These are phyloP conservation scores for Hyphantria cunea DNA, from an alignment of 1,140 invertebrate genomes.

Conservation along the genomic window DNA sequence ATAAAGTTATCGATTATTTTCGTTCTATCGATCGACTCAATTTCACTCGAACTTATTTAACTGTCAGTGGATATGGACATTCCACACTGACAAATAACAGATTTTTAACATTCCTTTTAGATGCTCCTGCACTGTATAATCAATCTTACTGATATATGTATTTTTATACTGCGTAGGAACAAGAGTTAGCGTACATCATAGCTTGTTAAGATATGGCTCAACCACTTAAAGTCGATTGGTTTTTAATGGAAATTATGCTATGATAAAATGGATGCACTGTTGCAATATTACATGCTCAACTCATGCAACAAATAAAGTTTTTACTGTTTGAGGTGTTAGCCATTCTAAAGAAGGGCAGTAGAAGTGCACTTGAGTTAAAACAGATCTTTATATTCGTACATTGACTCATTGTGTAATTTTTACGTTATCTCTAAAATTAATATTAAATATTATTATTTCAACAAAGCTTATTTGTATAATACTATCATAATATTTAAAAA, in stretches of 20 bases:
- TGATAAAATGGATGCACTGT: slow-evolving; percentile 4
- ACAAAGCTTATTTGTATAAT: no score
- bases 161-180: slow-evolving; percentile 24
- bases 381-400: no score
- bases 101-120: slow-evolving; percentile 15
- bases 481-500: no score
- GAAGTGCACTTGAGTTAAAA: no score
- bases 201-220: slow-evolving; percentile 24
- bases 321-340: background rate
- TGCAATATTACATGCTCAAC: slow-evolving; percentile 14
- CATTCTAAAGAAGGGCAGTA: no score
- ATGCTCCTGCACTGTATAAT: slow-evolving; percentile 19
- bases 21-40: slow-evolving; percentile 1
- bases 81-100: slow-evolving; percentile 22
- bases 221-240: slow-evolving; percentile 26
- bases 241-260: slow-evolving; percentile 24
- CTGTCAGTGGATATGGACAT: slow-evolving; percentile 20
- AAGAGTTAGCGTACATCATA: slow-evolving; percentile 22
- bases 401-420: no score
- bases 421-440: no score
- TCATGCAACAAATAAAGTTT: background rate
- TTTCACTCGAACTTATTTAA: slow-evolving; percentile 14
- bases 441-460: no score
- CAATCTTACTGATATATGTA: slow-evolving; percentile 22
- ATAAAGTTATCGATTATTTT: slow-evolving; percentile 22